Conservation (phyloP, 2,113 vertebrate genomes). For the Bothrops jararaca region DNA sequence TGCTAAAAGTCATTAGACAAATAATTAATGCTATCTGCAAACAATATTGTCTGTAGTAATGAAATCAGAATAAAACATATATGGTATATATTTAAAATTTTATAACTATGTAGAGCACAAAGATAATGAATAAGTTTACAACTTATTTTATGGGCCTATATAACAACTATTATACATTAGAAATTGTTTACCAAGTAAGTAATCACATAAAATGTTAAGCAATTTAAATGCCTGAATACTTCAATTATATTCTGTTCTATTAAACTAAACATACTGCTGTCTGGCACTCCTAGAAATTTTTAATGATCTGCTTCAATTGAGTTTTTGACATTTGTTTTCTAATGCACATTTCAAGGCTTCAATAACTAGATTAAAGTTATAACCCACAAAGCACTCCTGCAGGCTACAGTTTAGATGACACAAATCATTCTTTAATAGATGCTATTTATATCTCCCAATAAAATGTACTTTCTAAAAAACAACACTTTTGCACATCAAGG, state of each 20-base stretch:
- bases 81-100: neutral
- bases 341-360: slow-evolving; percentile 65
- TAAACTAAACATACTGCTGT: neutral
- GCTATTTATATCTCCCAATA: slow-evolving; percentile 54
- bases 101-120: neutral
- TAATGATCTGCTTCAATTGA: slow-evolving; percentile 54
- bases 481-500: slow-evolving; percentile 34
- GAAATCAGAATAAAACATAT: neutral
- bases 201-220: slow-evolving; percentile 22
- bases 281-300: slow-evolving; percentile 40
- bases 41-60: neutral
- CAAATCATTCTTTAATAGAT: slow-evolving; percentile 69
- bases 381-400: slow-evolving; percentile 62
- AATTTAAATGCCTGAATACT: slow-evolving; percentile 8
- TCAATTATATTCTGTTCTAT: neutral
- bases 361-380: slow-evolving; percentile 74
- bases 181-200: neutral
- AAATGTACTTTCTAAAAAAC: slow-evolving; percentile 53
- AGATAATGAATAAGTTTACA: neutral
- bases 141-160: neutral
- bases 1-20: neutral
- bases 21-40: neutral
- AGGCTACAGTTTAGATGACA: slow-evolving; percentile 66
- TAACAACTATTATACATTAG: neutral
- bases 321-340: slow-evolving; percentile 63